Percentiles rank a stretch among this genome's conserved stretches.
phyloP scores from a whole-genome alignment of 2,888 invertebrate genomes.

The Zhuqinia jingwanae region DNA sequence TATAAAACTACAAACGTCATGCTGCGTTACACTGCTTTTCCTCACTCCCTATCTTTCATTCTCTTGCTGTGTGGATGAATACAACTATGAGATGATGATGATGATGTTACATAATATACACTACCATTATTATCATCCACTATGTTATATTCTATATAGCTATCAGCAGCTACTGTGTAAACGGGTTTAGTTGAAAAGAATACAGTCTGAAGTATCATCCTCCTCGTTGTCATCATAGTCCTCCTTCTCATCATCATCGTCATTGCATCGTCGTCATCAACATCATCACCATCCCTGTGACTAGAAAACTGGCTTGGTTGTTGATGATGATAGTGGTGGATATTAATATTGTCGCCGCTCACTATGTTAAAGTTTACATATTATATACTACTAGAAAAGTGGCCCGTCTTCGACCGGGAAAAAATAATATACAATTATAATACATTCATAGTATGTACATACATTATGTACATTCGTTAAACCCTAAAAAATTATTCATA shows the following conservation, averaged over 20 bases:
- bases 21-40: constrained; percentile 38
- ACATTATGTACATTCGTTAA: too few relatives aligned
- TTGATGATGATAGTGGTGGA: constrained; percentile 20
- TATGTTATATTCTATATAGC: background rate
- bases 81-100: constrained; percentile 13
- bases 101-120: background rate
- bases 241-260: constrained; percentile 44
- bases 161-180: background rate
- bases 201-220: constrained; percentile 71
- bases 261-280: constrained; percentile 9
- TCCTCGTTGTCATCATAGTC: constrained; percentile 55
- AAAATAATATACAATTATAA: too few relatives aligned
- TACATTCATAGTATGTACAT: too few relatives aligned
- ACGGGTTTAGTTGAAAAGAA: constrained; percentile 62
- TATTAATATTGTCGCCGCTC: constrained; percentile 52
- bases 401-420: too few relatives aligned
- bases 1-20: constrained; percentile 59
- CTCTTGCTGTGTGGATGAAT: constrained; percentile 21
- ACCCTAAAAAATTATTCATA: too few relatives aligned
- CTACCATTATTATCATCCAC: background rate
- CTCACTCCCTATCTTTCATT: constrained; percentile 12
- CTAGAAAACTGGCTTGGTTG: background rate
- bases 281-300: background rate
- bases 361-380: constrained; percentile 35
- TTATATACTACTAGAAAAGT: constrained; percentile 3